These are phyloP conservation scores for Eristalis intricaria DNA, from an alignment of 2,888 invertebrate genomes.

Conservation along the genomic window DNA sequence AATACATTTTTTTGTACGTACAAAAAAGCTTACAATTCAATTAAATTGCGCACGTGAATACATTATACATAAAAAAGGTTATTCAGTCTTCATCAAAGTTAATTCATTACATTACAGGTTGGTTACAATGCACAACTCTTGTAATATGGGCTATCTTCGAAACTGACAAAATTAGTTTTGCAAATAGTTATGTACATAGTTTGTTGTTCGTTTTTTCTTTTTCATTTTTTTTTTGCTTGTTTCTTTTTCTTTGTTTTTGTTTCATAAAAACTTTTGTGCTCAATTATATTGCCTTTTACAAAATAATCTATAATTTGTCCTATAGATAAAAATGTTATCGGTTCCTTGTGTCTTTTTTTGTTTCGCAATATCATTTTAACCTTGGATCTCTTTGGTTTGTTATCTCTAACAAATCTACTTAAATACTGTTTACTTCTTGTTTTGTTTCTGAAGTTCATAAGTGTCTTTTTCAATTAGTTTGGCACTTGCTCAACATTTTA, in stretches of 20 bases:
- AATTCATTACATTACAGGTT: not conserved
- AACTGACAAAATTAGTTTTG: not conserved
- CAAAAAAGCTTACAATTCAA: not conserved
- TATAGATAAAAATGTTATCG: not conserved
- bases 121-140: not conserved
- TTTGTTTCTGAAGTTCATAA: not conserved
- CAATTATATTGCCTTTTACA: not conserved
- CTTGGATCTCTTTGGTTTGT: not conserved
- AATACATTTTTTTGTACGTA: not conserved
- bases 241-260: not conserved
- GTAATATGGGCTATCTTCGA: not conserved
- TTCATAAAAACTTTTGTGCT: not conserved
- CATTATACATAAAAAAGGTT: not conserved
- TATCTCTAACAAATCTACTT: not conserved
- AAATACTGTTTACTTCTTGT: not conserved
- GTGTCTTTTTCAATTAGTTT: not conserved
- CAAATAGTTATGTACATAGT: constrained; percentile 1
- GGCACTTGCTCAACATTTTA: constrained; percentile 1
- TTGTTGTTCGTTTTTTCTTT: not conserved
- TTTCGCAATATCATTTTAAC: not conserved
- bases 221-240: not conserved
- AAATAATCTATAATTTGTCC: not conserved
- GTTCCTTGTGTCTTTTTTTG: not conserved
- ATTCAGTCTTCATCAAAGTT: not conserved
- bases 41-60: not conserved